Percentiles rank a stretch among this genome's conserved stretches.
These are phyloP conservation scores for Pteria penguin DNA, from an alignment of 2,888 invertebrate species.

Conservation along the genomic window DNA sequence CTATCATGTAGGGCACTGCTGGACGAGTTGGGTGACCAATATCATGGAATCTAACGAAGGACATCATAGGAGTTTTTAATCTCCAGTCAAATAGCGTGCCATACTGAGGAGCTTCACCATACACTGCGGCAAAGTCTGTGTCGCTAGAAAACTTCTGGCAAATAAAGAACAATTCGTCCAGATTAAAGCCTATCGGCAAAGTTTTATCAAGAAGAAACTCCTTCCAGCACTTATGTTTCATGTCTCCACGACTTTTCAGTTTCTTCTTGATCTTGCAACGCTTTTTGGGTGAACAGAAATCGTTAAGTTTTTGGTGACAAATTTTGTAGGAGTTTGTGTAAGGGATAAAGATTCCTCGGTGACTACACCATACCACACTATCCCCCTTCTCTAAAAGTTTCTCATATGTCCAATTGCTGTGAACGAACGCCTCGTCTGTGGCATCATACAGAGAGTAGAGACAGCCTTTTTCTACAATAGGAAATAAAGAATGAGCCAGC, in stretches of 20 bases:
- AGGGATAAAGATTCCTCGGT: slow-evolving; percentile 53
- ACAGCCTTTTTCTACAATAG: slow-evolving; percentile 54
- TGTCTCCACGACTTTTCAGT: slow-evolving; percentile 54
- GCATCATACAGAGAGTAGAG: slow-evolving; percentile 67
- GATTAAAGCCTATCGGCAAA: slow-evolving; percentile 64
- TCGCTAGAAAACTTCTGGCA: slow-evolving; percentile 68
- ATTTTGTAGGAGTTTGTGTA: slow-evolving; percentile 53
- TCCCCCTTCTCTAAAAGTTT: slow-evolving; percentile 54
- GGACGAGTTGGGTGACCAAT: slow-evolving; percentile 69
- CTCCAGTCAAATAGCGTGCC: slow-evolving; percentile 66
- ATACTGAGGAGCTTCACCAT: slow-evolving; percentile 62
- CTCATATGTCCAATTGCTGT: slow-evolving; percentile 54
- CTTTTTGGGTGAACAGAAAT: slow-evolving; percentile 58
- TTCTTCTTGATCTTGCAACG: slow-evolving; percentile 55
- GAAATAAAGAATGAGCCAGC: no score
- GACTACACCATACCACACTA: slow-evolving; percentile 56
- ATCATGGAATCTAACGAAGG: slow-evolving; percentile 60
- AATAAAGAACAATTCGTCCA: slow-evolving; percentile 62
- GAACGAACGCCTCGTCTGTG: slow-evolving; percentile 56
- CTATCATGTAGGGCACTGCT: slow-evolving; percentile 64
- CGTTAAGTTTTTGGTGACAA: slow-evolving; percentile 51
- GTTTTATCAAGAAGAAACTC: slow-evolving; percentile 63
- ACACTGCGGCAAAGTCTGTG: slow-evolving; percentile 56
- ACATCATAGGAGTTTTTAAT: slow-evolving; percentile 59
- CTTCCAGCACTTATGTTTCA: slow-evolving; percentile 69